Percentiles rank a stretch among this genome's conserved stretches.
phyloP scores from a whole-genome alignment of 2,113 vertebrate genomes.

The Artemisiospiza belli region DNA sequence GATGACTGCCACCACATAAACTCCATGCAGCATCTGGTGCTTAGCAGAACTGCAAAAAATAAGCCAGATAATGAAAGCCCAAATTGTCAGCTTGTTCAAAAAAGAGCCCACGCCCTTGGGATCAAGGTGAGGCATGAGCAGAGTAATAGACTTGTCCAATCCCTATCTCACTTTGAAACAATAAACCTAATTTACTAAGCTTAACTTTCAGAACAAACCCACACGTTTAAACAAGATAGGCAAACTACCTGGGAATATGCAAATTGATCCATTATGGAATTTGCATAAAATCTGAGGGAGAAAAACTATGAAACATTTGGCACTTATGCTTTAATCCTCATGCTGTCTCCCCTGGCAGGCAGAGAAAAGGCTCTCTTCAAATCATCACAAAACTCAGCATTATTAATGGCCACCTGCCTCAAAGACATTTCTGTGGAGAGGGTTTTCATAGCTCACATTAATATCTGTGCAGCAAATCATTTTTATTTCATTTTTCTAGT shows the following conservation, averaged over 20 bases:
- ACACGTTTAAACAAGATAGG: not conserved
- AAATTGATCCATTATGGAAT: not conserved
- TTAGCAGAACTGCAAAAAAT: not conserved
- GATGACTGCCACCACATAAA: not conserved
- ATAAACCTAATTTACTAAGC: not conserved
- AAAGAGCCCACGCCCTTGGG: not conserved
- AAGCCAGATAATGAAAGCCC: not conserved
- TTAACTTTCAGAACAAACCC: not conserved
- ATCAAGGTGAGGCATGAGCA: not conserved
- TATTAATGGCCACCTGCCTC: not conserved
- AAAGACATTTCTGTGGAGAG: not conserved
- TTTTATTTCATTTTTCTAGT: constrained; percentile 42
- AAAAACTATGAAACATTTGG: not conserved
- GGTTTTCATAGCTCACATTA: constrained; percentile 7
- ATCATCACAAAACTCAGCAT: not conserved
- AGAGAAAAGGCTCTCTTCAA: not conserved
- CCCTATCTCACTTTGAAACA: not conserved
- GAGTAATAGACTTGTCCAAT: not conserved
- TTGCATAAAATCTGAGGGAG: constrained; percentile 33
- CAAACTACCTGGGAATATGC: not conserved
- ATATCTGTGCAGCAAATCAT: constrained; percentile 4
- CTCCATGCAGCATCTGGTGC: not conserved
- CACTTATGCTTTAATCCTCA: not conserved
- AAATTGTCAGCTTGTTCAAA: not conserved
- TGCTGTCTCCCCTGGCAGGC: not conserved